Conservation (phyloP, 1,140 invertebrate genomes). For the Apis dorsata region DNA sequence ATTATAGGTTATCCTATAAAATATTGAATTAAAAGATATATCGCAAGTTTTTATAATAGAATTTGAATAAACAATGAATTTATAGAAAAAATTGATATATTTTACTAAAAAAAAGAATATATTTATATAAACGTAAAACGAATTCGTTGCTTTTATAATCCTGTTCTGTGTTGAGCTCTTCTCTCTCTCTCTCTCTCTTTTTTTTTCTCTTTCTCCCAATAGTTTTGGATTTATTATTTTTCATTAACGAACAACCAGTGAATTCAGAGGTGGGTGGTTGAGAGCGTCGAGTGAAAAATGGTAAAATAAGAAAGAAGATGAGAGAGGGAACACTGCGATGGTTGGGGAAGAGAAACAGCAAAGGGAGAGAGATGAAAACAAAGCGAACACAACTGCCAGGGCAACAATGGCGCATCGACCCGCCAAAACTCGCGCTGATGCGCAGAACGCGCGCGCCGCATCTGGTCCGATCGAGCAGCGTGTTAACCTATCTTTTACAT, state of each 20-base stretch:
- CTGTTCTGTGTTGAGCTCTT: too few species aligned
- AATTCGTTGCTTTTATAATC: neutral
- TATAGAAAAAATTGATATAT: neutral
- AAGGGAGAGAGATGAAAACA: constrained; percentile 62
- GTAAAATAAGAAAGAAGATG: constrained; percentile 30
- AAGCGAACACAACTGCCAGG: constrained; percentile 66
- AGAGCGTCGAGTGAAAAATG: constrained; percentile 36
- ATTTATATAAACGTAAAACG: neutral
- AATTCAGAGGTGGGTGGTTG: neutral
- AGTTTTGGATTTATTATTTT: constrained; percentile 48
- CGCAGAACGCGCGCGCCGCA: constrained; percentile 51
- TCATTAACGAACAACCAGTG: constrained; percentile 30
- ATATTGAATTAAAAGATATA: neutral
- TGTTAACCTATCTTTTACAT: neutral
- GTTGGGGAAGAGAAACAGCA: neutral
- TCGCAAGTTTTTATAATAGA: too few species aligned
- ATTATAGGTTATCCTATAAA: neutral
- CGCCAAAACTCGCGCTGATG: constrained; percentile 70
- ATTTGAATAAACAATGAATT: neutral
- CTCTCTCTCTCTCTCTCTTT: neutral
- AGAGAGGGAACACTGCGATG: neutral
- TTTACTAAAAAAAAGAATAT: neutral
- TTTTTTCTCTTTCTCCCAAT: neutral
- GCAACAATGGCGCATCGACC: constrained; percentile 75
- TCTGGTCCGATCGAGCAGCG: constrained; percentile 31